Evolutionary conservation across 2,113 vertebrate genomes (phyloP).

Genomic region (Scomber colias): DNA sequence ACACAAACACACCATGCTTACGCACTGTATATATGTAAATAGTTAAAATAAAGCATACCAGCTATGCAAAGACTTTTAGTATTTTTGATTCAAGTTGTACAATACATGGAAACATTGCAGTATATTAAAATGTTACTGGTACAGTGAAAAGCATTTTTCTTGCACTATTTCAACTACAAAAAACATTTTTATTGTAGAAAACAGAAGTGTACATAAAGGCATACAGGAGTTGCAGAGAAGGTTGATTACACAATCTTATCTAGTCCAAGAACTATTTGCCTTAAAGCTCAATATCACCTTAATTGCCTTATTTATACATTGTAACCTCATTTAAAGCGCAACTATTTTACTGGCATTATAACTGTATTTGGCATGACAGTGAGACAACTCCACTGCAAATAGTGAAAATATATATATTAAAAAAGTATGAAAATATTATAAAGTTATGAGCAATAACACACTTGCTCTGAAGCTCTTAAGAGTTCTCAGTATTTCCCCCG

Average conservation of each 20-base stretch:
- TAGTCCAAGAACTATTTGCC: not conserved
- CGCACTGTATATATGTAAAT: conserved; percentile 34
- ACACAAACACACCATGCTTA: conserved; percentile 1
- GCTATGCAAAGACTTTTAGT: not conserved
- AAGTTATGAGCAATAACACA: conserved; percentile 17
- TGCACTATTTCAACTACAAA: not conserved
- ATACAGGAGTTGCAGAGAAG: not conserved
- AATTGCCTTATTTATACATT: not conserved
- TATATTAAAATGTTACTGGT: not conserved
- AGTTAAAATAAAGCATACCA: conserved; percentile 20
- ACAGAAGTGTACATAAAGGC: conserved; percentile 6
- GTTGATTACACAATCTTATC: conserved; percentile 7
- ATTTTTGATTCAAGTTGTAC: not conserved
- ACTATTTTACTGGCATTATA: conserved; percentile 21
- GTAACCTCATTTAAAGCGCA: conserved; percentile 25
- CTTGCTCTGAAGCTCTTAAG: not conserved
- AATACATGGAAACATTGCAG: not conserved
- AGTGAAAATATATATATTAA: not conserved
- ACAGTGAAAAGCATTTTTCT: not conserved
- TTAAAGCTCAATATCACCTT: not conserved
- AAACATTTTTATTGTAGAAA: conserved; percentile 6
- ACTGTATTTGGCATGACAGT: conserved; percentile 28
- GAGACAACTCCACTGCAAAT: conserved; percentile 12
- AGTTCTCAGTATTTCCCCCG: conserved; percentile 75
- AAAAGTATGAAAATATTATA: conserved; percentile 27